Evolutionary conservation across 2,888 invertebrate species (phyloP).

Genomic region (Diploptera punctata): DNA sequence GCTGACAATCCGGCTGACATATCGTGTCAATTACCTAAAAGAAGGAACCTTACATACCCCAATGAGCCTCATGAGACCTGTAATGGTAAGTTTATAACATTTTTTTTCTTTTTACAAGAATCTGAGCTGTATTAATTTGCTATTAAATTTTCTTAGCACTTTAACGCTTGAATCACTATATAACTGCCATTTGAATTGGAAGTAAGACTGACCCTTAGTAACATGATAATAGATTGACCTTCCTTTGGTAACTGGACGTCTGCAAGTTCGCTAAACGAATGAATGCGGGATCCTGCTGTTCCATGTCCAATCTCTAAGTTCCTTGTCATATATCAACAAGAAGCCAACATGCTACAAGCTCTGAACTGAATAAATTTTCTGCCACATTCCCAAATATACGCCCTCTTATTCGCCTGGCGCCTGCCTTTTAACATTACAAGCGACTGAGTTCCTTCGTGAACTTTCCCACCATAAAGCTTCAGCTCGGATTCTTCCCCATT

Average conservation of each 20-base stretch:
- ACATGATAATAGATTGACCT: slow-evolving; percentile 6
- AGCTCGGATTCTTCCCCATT: too few relatives aligned
- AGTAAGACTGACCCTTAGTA: neutral
- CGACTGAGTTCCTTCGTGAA: slow-evolving; percentile 3
- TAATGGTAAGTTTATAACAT: too few relatives aligned
- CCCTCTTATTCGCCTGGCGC: slow-evolving; percentile 28
- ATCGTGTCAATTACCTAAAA: too few relatives aligned
- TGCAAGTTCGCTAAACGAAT: slow-evolving; percentile 2
- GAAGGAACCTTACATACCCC: too few relatives aligned
- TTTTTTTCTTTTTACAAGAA: too few relatives aligned
- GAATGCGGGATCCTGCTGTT: slow-evolving; percentile 2
- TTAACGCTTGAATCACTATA: too few relatives aligned
- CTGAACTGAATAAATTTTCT: slow-evolving; percentile 36
- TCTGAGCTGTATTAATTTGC: too few relatives aligned
- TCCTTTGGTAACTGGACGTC: neutral
- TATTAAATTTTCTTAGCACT: too few relatives aligned
- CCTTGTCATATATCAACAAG: slow-evolving; percentile 7
- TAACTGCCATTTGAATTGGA: neutral
- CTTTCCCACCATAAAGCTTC: slow-evolving; percentile 1
- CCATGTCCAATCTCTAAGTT: slow-evolving; percentile 1
- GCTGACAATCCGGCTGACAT: too few relatives aligned
- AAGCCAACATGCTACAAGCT: slow-evolving; percentile 9
- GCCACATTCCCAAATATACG: slow-evolving; percentile 34
- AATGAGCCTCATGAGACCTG: too few relatives aligned
- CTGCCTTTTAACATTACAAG: neutral